Evolutionary conservation across 2,113 vertebrate genomes (phyloP).

Genomic region (pig (Sus scrofa)): T2T-Sscrofa CM000812.6:125422001-125422500

Average conservation of each 20-base stretch:
- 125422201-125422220: constrained; percentile 18
- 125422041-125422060: not conserved
- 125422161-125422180: not conserved
- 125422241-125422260: not conserved
- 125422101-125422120: not conserved
- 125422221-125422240: not conserved
- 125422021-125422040: not conserved
- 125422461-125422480: no score
- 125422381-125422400: no score
- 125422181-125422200: not conserved
- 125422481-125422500: no score
- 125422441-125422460: no score
- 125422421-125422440: no score
- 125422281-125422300: not conserved
- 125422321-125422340: no score
- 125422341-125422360: no score
- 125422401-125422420: no score
- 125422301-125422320: no score
- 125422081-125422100: not conserved
- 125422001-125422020: constrained; percentile 44
- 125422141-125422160: not conserved
- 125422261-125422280: not conserved
- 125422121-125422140: not conserved
- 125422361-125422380: no score
- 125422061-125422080: not conserved